These are phyloP conservation scores for Drosophila nigrodunni DNA, from an alignment of 1,140 invertebrate species.

Conservation along the genomic window DNA sequence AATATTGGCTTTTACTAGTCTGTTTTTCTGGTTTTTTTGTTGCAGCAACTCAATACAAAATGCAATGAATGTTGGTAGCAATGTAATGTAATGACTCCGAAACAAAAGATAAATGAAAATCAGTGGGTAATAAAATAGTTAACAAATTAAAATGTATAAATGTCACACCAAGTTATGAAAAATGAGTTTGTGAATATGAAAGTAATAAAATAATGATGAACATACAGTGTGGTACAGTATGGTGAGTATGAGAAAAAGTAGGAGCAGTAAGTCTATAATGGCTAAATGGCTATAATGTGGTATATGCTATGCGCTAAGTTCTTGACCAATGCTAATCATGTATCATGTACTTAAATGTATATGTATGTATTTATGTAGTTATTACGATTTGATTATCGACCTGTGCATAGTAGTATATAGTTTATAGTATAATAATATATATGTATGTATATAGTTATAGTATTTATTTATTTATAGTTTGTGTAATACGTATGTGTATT, in stretches of 20 bases:
- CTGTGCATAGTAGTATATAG: slow-evolving; percentile 35
- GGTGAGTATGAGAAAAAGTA: slow-evolving; percentile 14
- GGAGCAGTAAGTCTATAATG: too few relatives aligned
- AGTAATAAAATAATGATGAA: slow-evolving; percentile 14
- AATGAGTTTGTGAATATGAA: slow-evolving; percentile 14
- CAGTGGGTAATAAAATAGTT: background rate
- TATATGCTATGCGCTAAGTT: slow-evolving; percentile 37
- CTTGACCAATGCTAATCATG: slow-evolving; percentile 47
- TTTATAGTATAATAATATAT: slow-evolving; percentile 3
- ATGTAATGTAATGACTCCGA: slow-evolving; percentile 9
- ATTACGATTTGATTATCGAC: slow-evolving; percentile 40
- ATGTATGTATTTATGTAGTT: slow-evolving; percentile 32
- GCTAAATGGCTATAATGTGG: slow-evolving; percentile 19
- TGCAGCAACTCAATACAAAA: slow-evolving; percentile 66
- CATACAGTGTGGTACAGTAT: slow-evolving; percentile 35
- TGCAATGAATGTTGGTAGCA: slow-evolving; percentile 50
- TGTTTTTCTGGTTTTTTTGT: slow-evolving; percentile 17
- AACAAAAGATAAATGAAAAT: slow-evolving; percentile 34
- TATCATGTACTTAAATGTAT: slow-evolving; percentile 45
- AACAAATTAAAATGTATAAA: background rate
- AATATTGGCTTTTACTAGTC: slow-evolving; percentile 21
- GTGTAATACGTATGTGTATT: background rate
- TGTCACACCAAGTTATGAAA: slow-evolving; percentile 20
- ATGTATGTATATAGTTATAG: slow-evolving; percentile 9
- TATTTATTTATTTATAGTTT: background rate